Percentiles rank a stretch among this genome's conserved stretches.
Evolutionary conservation across 2,888 invertebrate species (phyloP).

Genomic region (Pseudolycoriella hygida): DNA sequence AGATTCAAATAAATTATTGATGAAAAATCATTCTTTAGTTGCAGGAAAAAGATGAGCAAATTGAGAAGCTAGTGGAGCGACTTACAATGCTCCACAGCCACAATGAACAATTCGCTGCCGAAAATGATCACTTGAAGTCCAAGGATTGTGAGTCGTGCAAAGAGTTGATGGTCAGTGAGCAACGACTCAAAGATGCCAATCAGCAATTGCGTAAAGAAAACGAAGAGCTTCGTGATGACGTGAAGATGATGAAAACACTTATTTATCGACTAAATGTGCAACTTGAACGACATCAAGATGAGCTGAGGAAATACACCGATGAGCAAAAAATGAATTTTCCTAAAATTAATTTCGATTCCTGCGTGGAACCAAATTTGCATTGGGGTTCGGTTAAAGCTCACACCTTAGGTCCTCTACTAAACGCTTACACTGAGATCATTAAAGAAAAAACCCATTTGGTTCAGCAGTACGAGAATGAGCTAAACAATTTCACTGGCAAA

Average conservation of each 20-base stretch:
- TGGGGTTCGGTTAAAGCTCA: conserved; percentile 18
- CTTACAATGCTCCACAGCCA: conserved; percentile 37
- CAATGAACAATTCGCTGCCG: conserved; percentile 42
- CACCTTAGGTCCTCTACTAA: conserved; percentile 44
- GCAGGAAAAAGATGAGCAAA: conserved; percentile 39
- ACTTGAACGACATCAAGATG: conserved; percentile 59
- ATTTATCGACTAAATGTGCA: conserved; percentile 63
- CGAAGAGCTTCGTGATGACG: conserved; percentile 41
- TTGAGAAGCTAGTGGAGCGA: conserved; percentile 43
- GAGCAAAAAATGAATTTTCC: conserved; percentile 2
- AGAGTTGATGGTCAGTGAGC: conserved; percentile 9
- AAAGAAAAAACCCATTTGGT: conserved; percentile 59
- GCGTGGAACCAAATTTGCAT: conserved; percentile 5
- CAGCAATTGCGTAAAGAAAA: conserved; percentile 35
- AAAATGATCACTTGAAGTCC: conserved; percentile 39
- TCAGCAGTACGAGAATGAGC: conserved; percentile 47
- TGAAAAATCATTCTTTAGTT: too few relatives aligned
- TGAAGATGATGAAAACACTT: conserved; percentile 56
- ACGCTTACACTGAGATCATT: conserved; percentile 62
- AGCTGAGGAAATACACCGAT: conserved; percentile 28
- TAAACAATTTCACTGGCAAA: conserved; percentile 51
- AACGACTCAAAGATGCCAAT: neutral
- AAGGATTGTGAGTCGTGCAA: conserved; percentile 24
- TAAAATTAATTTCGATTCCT: conserved; percentile 1
- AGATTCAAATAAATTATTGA: too few relatives aligned